Base-by-base conservation (phyloP, 2,888 invertebrate species). In the Hirtodrosophila cameraria region DNA sequence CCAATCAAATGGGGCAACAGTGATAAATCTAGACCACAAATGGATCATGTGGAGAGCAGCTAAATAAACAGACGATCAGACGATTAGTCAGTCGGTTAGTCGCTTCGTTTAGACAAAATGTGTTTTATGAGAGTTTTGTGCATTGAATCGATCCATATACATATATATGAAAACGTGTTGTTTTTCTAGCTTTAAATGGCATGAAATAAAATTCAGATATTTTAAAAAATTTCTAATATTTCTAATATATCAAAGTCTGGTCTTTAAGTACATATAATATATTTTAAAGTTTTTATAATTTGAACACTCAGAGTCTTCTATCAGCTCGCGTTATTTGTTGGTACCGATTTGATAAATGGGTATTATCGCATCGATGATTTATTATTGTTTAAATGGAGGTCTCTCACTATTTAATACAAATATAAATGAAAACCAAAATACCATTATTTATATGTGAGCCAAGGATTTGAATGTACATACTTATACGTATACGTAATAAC, bases 1-100 rank as follows among this genome's bases (percentile, higher is more conserved):
- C 80, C 87, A 87, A 82, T 87, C 82, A 87, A 82, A 59, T 84
- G 72, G 66, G 43, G 69, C 79, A 79, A 77, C 64, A 54, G 55
- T 64, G 72, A 82, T 80, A 80, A 75, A 82, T 77, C 79, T 79
- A 66, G 46, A 41, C 52, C 45, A 50, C 60, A 69, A 81, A 66
- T 70, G 54, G 70, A 74, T 75, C 73, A 61, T 58, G 62, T 41
- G 16, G 36, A 57, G 31, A 30, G 25, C 23, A 38, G n/a, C 36
- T 49, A 61, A 52, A 61, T 69, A 69, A 70, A 63, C 65, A 70
- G 18, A 65, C 36, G 13, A 39, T 31, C 39, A 25, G 13, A 54
- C 58, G 52, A 12, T 28, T 67, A 52, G 57, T 43, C 45, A 25
- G 13, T 59, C 58, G 52, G 15, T 28, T 67, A 52, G 57, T 43